Percentiles rank a stretch among this genome's conserved stretches.
These are phyloP conservation scores for Torymus tubicola DNA, from an alignment of 2,888 invertebrate genomes.

Conservation along the genomic window DNA sequence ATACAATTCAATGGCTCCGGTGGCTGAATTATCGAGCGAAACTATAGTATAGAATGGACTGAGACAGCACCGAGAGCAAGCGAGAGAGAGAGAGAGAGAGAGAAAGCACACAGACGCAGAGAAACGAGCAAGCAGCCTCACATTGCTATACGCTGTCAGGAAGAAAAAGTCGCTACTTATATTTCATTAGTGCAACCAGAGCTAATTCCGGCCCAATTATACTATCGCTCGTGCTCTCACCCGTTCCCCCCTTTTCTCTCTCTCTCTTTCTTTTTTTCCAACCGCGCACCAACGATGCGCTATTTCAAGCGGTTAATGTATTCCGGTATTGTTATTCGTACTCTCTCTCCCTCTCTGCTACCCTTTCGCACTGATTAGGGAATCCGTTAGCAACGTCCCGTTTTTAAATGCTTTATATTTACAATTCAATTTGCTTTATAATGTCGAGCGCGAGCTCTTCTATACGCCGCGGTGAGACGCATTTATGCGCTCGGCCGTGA, in stretches of 20 bases:
- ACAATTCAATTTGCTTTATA: slow-evolving; percentile 71
- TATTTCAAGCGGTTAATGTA: slow-evolving; percentile 67
- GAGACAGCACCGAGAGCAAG: neutral
- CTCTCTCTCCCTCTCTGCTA: slow-evolving; percentile 58
- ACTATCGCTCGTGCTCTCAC: slow-evolving; percentile 58
- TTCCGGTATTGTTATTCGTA: slow-evolving; percentile 70
- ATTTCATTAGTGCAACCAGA: slow-evolving; percentile 62
- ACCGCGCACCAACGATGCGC: slow-evolving; percentile 43
- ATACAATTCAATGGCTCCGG: slow-evolving; percentile 21
- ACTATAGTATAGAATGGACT: slow-evolving; percentile 3
- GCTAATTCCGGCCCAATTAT: slow-evolving; percentile 64
- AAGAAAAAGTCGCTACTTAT: slow-evolving; percentile 58
- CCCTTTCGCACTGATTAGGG: slow-evolving; percentile 64
- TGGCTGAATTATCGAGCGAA: slow-evolving; percentile 5
- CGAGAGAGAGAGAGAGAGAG: slow-evolving; percentile 12
- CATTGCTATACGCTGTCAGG: neutral
- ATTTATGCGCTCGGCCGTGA: slow-evolving; percentile 4
- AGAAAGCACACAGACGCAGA: neutral
- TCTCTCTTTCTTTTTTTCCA: neutral
- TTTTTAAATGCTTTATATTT: slow-evolving; percentile 72
- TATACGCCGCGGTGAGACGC: neutral
- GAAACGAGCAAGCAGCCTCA: slow-evolving; percentile 19
- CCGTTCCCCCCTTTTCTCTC: slow-evolving; percentile 49
- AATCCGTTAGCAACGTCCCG: slow-evolving; percentile 67
- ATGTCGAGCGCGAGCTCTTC: slow-evolving; percentile 38